phyloP scores from a whole-genome alignment of 2,888 invertebrate species.

The Brachyptera risi region DNA sequence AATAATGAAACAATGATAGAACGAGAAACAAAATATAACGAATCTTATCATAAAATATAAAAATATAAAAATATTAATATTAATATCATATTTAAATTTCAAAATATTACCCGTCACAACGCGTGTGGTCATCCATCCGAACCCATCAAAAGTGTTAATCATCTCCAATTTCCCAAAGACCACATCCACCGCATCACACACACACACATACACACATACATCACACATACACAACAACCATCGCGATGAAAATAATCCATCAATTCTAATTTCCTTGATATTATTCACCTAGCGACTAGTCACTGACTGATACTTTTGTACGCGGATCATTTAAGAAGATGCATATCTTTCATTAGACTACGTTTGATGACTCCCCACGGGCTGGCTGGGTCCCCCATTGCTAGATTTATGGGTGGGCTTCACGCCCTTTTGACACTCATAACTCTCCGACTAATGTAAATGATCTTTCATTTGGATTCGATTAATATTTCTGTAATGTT shows the following conservation, averaged over 20 bases:
- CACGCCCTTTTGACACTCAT: constrained; percentile 31
- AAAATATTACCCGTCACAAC: too few relatives aligned
- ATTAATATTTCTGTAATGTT: constrained; percentile 14
- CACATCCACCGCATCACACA: too few relatives aligned
- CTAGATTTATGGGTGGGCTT: constrained; percentile 30
- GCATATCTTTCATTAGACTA: constrained; percentile 28
- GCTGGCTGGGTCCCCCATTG: constrained; percentile 25
- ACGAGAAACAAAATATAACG: too few relatives aligned
- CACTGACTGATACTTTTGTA: constrained; percentile 8
- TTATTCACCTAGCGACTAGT: not conserved
- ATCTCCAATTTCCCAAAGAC: not conserved
- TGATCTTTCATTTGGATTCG: constrained; percentile 28
- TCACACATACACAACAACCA: too few relatives aligned
- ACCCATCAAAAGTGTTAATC: constrained; percentile 3
- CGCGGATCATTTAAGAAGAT: constrained; percentile 23
- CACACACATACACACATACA: too few relatives aligned
- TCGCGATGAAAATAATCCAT: constrained; percentile 8
- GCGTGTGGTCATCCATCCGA: not conserved
- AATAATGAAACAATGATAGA: too few relatives aligned
- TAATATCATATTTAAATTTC: too few relatives aligned
- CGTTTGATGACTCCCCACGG: constrained; percentile 15
- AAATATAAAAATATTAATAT: too few relatives aligned
- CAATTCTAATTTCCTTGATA: constrained; percentile 11
- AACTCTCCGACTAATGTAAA: constrained; percentile 47
- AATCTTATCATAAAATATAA: too few relatives aligned